Conservation (phyloP, 1,140 invertebrate species). For the Drepana arcuata region DNA sequence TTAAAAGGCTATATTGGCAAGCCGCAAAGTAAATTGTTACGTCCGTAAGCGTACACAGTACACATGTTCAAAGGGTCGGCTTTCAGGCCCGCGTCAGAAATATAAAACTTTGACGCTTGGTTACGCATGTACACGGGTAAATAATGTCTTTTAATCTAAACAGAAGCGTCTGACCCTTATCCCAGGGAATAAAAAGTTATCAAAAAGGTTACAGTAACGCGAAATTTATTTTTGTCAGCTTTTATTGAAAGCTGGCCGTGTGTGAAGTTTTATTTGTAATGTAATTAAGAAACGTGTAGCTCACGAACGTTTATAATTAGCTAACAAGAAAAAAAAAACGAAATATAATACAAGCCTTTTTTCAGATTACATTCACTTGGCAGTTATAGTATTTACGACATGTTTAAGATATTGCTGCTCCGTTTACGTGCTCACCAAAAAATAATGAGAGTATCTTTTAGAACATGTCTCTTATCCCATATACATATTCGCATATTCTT, state of each 20-base stretch:
- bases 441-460: neutral
- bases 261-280: no score
- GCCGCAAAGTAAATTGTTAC: slow-evolving; percentile 24
- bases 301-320: no score
- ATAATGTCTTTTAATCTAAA: slow-evolving; percentile 62
- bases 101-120: slow-evolving; percentile 48
- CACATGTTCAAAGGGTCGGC: slow-evolving; percentile 27
- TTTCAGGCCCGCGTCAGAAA: slow-evolving; percentile 47
- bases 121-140: slow-evolving; percentile 46
- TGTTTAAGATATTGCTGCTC: no score
- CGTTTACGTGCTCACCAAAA: no score
- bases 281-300: no score
- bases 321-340: no score
- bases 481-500: no score
- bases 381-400: no score
- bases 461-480: neutral
- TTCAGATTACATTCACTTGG: no score
- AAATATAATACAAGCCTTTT: no score
- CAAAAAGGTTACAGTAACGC: slow-evolving; percentile 38
- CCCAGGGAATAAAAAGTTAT: slow-evolving; percentile 36
- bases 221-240: slow-evolving; percentile 57
- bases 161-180: slow-evolving; percentile 41
- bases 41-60: slow-evolving; percentile 26
- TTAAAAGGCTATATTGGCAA: slow-evolving; percentile 12
- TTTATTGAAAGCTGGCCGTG: no score